Percentiles rank a stretch among this genome's conserved stretches.
Evolutionary conservation across 2,888 invertebrate species (phyloP).

Genomic region (Eupithecia tripunctaria): DNA sequence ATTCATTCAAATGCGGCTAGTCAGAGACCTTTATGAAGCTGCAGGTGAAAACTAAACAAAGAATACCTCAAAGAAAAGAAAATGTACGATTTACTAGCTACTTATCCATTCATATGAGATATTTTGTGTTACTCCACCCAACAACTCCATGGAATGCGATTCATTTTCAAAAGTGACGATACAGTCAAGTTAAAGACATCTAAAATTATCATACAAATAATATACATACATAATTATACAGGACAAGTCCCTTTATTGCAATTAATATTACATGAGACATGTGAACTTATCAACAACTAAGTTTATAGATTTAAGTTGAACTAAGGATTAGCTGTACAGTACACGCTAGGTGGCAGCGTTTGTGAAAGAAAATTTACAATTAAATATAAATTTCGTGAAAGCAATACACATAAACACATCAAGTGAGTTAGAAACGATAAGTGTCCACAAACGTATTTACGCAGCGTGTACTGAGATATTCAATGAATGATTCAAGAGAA

Average conservation of each 20-base stretch:
- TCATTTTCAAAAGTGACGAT: constrained; percentile 30
- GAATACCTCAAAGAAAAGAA: background rate
- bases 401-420: constrained; percentile 10
- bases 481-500: background rate
- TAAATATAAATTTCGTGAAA: constrained; percentile 21
- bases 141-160: constrained; percentile 43
- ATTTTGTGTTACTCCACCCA: background rate
- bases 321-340: constrained; percentile 45
- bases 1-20: constrained; percentile 2
- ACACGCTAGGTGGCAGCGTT: constrained; percentile 5
- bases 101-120: constrained; percentile 9
- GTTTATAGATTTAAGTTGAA: constrained; percentile 60
- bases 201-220: constrained; percentile 45
- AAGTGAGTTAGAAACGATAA: constrained; percentile 14
- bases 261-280: constrained; percentile 67
- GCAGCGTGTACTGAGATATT: constrained; percentile 6
- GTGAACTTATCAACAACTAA: constrained; percentile 63
- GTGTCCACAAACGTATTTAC: constrained; percentile 13
- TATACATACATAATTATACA: constrained; percentile 55
- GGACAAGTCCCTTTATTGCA: constrained; percentile 57
- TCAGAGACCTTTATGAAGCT: constrained; percentile 20
- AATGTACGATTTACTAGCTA: background rate
- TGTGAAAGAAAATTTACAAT: constrained; percentile 16
- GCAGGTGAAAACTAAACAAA: background rate
- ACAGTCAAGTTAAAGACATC: constrained; percentile 41